Conservation (phyloP, 2,113 vertebrate genomes). For the Jacana jacana region DNA sequence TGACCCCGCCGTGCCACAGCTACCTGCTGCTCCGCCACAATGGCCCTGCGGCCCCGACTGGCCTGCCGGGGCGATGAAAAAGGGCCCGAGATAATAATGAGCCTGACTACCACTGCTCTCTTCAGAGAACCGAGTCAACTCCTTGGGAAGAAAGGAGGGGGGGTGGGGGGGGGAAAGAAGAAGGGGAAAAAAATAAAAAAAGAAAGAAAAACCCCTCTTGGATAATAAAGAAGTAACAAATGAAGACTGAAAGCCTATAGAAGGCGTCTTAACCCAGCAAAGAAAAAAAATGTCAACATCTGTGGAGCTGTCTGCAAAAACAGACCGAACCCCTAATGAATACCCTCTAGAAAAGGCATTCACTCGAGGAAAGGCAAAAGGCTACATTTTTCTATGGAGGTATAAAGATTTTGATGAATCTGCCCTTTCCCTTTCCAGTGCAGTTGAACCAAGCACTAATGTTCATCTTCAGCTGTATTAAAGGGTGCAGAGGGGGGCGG, state of each 20-base stretch:
- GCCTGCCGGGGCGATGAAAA: conserved; percentile 75
- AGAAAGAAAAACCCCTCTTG: conserved; percentile 70
- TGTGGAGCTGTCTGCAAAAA: conserved; percentile 84
- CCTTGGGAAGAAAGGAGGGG: conserved; percentile 72
- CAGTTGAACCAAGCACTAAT: conserved; percentile 79
- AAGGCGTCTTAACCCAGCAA: conserved; percentile 88
- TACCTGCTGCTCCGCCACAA: conserved; percentile 94
- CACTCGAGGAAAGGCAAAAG: conserved; percentile 82
- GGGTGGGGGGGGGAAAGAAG: no score
- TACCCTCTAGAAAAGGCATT: conserved; percentile 78
- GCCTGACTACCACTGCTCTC: conserved; percentile 83
- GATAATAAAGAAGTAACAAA: conserved; percentile 91
- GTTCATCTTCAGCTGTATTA: conserved; percentile 77
- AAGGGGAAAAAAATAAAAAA: neutral
- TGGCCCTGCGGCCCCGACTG: conserved; percentile 76
- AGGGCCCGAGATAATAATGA: conserved; percentile 83
- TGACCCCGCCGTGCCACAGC: conserved; percentile 79
- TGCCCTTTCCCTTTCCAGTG: conserved; percentile 76
- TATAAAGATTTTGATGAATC: conserved; percentile 74
- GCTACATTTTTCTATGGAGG: conserved; percentile 84
- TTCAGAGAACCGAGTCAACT: conserved; percentile 79
- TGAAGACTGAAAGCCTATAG: conserved; percentile 89
- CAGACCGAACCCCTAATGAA: conserved; percentile 73
- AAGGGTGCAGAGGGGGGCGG: neutral
- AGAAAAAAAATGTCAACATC: conserved; percentile 94